These are phyloP conservation scores for Erynnis tages DNA, from an alignment of 2,888 invertebrate species.

Conservation along the genomic window DNA sequence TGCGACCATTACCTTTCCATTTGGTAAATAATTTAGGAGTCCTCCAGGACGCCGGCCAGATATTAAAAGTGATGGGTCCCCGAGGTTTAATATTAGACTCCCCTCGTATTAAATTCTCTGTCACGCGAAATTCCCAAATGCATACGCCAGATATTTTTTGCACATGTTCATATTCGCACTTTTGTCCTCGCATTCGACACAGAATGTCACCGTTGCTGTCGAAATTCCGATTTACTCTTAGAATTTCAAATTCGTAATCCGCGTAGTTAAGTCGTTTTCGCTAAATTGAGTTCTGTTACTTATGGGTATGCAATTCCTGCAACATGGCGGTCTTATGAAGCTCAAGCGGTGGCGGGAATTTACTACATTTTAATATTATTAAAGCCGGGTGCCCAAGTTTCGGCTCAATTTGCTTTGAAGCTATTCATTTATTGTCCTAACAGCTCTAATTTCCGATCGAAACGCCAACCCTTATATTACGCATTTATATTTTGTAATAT, in stretches of 20 bases:
- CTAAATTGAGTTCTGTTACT: slow-evolving; percentile 27
- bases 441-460: slow-evolving; percentile 1
- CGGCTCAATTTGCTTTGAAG: slow-evolving; percentile 1
- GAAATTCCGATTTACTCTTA: slow-evolving; percentile 54
- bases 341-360: slow-evolving; percentile 2
- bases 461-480: slow-evolving; percentile 11
- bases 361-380: slow-evolving; percentile 20
- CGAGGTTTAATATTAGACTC: slow-evolving; percentile 80
- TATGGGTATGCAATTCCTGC: slow-evolving; percentile 32
- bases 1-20: slow-evolving; percentile 80
- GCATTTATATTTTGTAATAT: slow-evolving; percentile 1
- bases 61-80: slow-evolving; percentile 82
- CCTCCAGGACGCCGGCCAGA: slow-evolving; percentile 77
- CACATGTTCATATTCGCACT: slow-evolving; percentile 78
- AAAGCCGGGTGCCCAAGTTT: not conserved
- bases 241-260: slow-evolving; percentile 44
- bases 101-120: slow-evolving; percentile 81
- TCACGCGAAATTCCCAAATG: slow-evolving; percentile 81
- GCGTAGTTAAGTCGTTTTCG: slow-evolving; percentile 28
- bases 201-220: slow-evolving; percentile 67
- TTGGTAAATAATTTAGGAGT: slow-evolving; percentile 80
- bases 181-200: slow-evolving; percentile 75
- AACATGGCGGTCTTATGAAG: slow-evolving; percentile 28
- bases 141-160: slow-evolving; percentile 79
- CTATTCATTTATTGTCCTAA: not conserved